Evolutionary conservation across 1,140 invertebrate genomes (phyloP).

Genomic region (Piezodorus guildinii): DNA sequence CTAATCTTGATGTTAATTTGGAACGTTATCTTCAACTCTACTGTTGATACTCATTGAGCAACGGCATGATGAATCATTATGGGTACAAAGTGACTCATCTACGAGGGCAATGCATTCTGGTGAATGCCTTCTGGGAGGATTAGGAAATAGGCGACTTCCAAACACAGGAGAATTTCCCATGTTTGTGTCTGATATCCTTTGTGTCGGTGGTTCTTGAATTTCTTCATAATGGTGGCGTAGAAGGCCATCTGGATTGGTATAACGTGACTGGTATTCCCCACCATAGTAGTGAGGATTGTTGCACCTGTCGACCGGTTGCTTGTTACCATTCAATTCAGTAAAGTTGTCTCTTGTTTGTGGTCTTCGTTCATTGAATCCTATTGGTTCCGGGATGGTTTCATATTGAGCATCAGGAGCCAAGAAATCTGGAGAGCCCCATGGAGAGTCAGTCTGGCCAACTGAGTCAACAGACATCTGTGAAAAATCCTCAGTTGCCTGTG

Average conservation of each 20-base stretch:
- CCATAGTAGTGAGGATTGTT: slow-evolving; percentile 9
- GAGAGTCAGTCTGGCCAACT: slow-evolving; percentile 23
- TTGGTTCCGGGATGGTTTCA: slow-evolving; percentile 39
- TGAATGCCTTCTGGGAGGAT: slow-evolving; percentile 11
- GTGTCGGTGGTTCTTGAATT: slow-evolving; percentile 8
- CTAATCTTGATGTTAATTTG: no score
- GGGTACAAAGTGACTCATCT: slow-evolving; percentile 22
- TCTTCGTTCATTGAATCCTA: background rate
- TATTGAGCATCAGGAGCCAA: slow-evolving; percentile 49
- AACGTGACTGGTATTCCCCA: slow-evolving; percentile 5
- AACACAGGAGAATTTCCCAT: slow-evolving; percentile 1
- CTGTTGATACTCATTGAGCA: slow-evolving; percentile 14
- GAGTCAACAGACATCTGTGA: slow-evolving; percentile 26
- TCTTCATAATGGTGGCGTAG: slow-evolving; percentile 20
- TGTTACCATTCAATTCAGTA: background rate
- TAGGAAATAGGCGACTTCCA: slow-evolving; percentile 5
- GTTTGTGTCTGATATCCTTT: slow-evolving; percentile 9
- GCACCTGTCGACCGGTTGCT: background rate
- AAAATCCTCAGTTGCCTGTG: slow-evolving; percentile 20
- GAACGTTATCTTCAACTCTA: background rate
- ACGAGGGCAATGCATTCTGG: slow-evolving; percentile 21
- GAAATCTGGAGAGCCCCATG: slow-evolving; percentile 32
- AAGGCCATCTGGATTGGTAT: slow-evolving; percentile 13
- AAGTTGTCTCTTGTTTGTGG: background rate
- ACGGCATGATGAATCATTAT: slow-evolving; percentile 22